Percentiles rank a stretch among this genome's conserved stretches.
These are phyloP conservation scores for Dendrolimus punctatus DNA, from an alignment of 1,140 invertebrate genomes.

Conservation along the genomic window DNA sequence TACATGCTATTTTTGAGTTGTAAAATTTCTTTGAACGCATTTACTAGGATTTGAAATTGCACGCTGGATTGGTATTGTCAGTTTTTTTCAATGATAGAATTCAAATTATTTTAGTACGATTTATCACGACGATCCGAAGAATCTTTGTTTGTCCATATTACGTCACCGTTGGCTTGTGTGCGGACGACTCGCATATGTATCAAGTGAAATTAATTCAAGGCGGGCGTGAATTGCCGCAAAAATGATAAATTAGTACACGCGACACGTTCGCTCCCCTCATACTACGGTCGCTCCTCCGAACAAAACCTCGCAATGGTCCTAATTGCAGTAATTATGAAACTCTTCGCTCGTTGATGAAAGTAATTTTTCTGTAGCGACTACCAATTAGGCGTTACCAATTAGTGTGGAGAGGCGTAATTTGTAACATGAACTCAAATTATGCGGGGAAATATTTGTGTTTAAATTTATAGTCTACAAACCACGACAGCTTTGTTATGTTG, in stretches of 20 bases:
- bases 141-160: no score
- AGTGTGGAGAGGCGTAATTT: constrained; percentile 38
- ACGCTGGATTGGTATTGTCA: no score
- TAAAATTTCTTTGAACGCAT: no score
- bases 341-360: constrained; percentile 60
- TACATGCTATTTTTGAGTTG: no score
- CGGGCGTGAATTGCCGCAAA: constrained; percentile 22
- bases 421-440: constrained; percentile 39
- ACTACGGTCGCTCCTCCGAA: constrained; percentile 22
- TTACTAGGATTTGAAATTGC: no score
- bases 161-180: no score
- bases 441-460: constrained; percentile 20
- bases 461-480: neutral
- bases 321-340: constrained; percentile 62
- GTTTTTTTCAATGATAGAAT: no score
- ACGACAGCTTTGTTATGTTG: no score
- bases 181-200: no score
- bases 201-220: constrained; percentile 15
- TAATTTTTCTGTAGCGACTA: constrained; percentile 57
- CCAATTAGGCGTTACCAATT: constrained; percentile 57
- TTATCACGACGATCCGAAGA: no score
- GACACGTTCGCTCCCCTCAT: constrained; percentile 34
- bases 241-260: constrained; percentile 40
- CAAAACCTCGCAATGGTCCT: constrained; percentile 43
- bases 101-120: no score